Evolutionary conservation across 2,888 invertebrate species (phyloP), one percentile per base, ranked within the genome.

Genomic region (Hypercompe scribonia): DNA sequence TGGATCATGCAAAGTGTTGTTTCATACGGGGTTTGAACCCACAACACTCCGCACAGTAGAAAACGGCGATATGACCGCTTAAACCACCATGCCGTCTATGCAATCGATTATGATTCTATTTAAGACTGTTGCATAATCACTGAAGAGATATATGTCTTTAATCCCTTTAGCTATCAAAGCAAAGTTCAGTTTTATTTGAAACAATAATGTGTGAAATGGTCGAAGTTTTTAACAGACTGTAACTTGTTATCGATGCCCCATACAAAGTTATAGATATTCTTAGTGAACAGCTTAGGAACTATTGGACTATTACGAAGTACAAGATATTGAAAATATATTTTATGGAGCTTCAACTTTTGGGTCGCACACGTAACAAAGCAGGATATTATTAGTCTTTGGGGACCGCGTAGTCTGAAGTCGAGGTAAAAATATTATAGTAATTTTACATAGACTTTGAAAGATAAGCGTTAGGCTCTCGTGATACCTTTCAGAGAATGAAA

Each of bases 301-400:
- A 28, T 28, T 28, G 58, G 28, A 58, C 58, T 28, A 58, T 58
- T 58, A 58, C 58, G 3, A 58, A 58, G 58, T 58, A 58, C 58
- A 28, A 58, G 28, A 58, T 58, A 58, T 58, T 58, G 58, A 58
- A 58, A 58, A 58, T 58, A 58, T 58, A 28, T 58, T 58, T 58
- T 28, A 58, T 58, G 1, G 28, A 28, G 28, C 28, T 28, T 28
- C n/a, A 58, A 58, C 28, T 58, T 58, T 58, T 58, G 58, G 58
- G 58, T 58, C 58, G 58, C 58, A 58, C 15, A 58, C 58, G 58
- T 58, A 28, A 58, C 58, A 28, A 58, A 58, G 28, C 28, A 11
- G 13, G 28, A 58, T 28, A 58, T 28, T 58, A n/a, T 28, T 28
- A 58, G 3, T 15, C 50, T 54, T 54, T n/a, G n/a, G 50, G 50